Evolutionary conservation across 2,888 invertebrate genomes (phyloP).

Genomic region (Syrphus vitripennis): DNA sequence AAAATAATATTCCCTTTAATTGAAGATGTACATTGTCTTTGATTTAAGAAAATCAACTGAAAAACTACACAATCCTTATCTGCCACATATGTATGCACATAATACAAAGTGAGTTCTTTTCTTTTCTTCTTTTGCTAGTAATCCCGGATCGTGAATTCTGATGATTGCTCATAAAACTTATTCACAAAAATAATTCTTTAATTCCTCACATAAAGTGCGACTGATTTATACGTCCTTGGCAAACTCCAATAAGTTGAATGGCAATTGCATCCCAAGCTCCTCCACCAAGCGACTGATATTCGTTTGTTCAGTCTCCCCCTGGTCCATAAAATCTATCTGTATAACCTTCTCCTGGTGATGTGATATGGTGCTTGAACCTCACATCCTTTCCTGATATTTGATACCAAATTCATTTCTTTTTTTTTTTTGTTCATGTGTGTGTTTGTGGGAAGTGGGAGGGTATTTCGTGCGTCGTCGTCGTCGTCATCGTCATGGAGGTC

Average conservation of each 20-base stretch:
- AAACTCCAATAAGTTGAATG: slow-evolving; percentile 9
- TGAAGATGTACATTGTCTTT: too few relatives aligned
- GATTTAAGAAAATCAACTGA: too few relatives aligned
- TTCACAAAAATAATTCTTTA: slow-evolving; percentile 41
- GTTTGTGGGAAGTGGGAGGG: too few relatives aligned
- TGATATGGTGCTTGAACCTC: slow-evolving; percentile 37
- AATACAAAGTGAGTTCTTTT: not conserved
- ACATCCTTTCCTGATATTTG: slow-evolving; percentile 21
- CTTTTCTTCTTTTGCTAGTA: not conserved
- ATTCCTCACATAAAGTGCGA: slow-evolving; percentile 56
- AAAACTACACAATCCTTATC: not conserved
- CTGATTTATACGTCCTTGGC: slow-evolving; percentile 43
- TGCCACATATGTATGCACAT: too few relatives aligned
- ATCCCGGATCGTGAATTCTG: not conserved
- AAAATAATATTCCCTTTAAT: too few relatives aligned
- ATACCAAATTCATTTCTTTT: slow-evolving; percentile 17
- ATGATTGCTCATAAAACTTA: not conserved
- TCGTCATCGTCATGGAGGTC: not conserved
- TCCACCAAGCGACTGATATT: not conserved
- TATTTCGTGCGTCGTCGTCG: not conserved
- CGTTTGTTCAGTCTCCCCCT: not conserved
- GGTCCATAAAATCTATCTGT: too few relatives aligned
- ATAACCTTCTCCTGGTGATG: not conserved
- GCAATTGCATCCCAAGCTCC: slow-evolving; percentile 17
- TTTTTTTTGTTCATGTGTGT: not conserved